Evolutionary conservation across 2,888 invertebrate species (phyloP).

Genomic region (Apeira syringaria): DNA sequence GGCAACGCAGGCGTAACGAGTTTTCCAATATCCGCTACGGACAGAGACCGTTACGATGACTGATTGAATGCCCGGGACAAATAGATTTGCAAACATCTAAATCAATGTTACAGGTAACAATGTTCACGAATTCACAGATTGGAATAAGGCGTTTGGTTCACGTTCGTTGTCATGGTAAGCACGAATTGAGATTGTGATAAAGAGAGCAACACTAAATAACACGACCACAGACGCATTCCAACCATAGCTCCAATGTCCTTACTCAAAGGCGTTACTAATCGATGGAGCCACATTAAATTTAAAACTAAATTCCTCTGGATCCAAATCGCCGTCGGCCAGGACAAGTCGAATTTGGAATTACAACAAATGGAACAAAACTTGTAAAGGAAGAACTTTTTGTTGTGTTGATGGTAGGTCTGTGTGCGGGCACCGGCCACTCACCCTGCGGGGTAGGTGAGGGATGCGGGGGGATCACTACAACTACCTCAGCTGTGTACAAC

Average conservation of each 20-base stretch:
- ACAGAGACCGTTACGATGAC: conserved; percentile 32
- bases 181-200: conserved; percentile 23
- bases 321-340: conserved; percentile 17
- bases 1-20: conserved; percentile 24
- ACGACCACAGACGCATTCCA: conserved; percentile 25
- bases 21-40: conserved; percentile 37
- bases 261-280: conserved; percentile 29
- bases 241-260: conserved; percentile 22
- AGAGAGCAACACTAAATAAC: conserved; percentile 18
- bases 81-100: conserved; percentile 33
- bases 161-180: conserved; percentile 17
- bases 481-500: conserved; percentile 32
- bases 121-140: conserved; percentile 16
- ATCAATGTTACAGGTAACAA: conserved; percentile 23
- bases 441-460: conserved; percentile 40
- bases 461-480: conserved; percentile 20
- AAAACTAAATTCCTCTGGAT: conserved; percentile 25
- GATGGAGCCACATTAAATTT: conserved; percentile 26
- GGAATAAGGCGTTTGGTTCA: conserved; percentile 21
- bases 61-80: conserved; percentile 36
- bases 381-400: conserved; percentile 50
- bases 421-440: conserved; percentile 53
- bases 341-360: conserved; percentile 32
- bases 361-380: conserved; percentile 43
- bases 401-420: conserved; percentile 40